These are phyloP conservation scores for Peucedramus taeniatus DNA, from an alignment of 2,113 vertebrate species.

Conservation along the genomic window DNA sequence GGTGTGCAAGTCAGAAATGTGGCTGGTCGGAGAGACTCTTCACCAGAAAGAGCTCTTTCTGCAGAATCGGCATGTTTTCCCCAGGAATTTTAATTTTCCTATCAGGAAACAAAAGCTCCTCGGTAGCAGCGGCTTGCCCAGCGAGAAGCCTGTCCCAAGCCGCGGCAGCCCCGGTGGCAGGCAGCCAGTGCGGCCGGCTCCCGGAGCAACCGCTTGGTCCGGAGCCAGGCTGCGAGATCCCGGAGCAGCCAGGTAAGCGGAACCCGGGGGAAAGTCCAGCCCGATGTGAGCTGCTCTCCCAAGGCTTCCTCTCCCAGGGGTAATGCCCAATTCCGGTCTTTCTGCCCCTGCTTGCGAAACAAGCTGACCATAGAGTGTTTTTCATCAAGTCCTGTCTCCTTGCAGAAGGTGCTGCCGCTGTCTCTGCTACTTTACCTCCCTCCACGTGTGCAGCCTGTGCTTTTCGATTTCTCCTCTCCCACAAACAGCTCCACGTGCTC, in stretches of 20 bases:
- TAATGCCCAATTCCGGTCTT: background rate
- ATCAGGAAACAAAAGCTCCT: constrained; percentile 30
- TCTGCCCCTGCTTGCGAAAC: background rate
- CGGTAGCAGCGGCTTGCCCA: background rate
- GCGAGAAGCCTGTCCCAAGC: background rate
- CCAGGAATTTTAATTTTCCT: constrained; percentile 17
- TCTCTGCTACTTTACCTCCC: background rate
- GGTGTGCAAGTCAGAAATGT: background rate
- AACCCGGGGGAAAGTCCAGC: background rate
- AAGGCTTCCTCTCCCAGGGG: background rate
- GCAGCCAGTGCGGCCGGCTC: background rate
- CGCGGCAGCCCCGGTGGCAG: background rate
- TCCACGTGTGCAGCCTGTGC: background rate
- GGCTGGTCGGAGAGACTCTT: fast-evolving
- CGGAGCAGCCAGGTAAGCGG: background rate
- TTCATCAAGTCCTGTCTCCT: background rate
- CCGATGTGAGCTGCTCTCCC: background rate
- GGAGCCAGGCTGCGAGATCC: background rate
- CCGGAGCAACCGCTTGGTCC: background rate
- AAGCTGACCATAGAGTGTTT: background rate
- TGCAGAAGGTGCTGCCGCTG: background rate
- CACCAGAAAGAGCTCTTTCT: background rate
- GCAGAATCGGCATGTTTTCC: background rate
- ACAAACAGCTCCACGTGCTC: background rate
- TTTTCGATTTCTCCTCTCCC: background rate